phyloP scores from a whole-genome alignment of 2,888 invertebrate genomes.

The Leptura quadrifasciata region DNA sequence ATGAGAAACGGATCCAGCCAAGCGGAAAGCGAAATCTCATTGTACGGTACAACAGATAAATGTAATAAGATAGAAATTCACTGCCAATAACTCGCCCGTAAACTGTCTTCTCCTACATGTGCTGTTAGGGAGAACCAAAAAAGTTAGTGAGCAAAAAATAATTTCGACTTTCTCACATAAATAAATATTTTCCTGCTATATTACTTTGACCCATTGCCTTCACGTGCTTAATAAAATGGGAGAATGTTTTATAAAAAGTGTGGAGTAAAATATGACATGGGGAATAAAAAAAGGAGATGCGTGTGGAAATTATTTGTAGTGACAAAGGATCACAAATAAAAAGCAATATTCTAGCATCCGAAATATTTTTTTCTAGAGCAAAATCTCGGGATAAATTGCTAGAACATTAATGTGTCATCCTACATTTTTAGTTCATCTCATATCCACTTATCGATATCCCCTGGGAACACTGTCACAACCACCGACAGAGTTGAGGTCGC shows the following conservation, averaged over 20 bases:
- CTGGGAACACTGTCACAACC: too few relatives aligned
- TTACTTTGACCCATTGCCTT: background rate
- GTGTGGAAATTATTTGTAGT: background rate
- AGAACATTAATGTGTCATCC: too few relatives aligned
- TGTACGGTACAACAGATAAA: constrained; percentile 62
- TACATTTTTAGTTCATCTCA: too few relatives aligned
- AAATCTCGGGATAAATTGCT: too few relatives aligned
- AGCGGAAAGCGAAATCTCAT: constrained; percentile 58
- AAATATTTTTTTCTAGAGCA: too few relatives aligned
- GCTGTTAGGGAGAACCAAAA: constrained; percentile 23
- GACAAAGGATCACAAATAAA: background rate
- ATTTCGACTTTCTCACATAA: constrained; percentile 6
- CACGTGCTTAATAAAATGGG: constrained; percentile 1
- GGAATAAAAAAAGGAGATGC: background rate
- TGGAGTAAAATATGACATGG: background rate
- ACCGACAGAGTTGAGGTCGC: too few relatives aligned
- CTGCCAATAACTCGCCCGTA: constrained; percentile 59
- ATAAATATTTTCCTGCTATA: constrained; percentile 25
- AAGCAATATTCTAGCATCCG: background rate
- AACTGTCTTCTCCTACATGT: constrained; percentile 49
- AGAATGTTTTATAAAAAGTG: background rate
- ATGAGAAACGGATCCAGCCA: constrained; percentile 60
- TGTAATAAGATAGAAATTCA: constrained; percentile 60
- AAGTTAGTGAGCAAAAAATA: constrained; percentile 8
- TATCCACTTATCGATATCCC: too few relatives aligned